Base-by-base conservation (phyloP, 2,888 invertebrate genomes). In the Julus scandinavius region DNA sequence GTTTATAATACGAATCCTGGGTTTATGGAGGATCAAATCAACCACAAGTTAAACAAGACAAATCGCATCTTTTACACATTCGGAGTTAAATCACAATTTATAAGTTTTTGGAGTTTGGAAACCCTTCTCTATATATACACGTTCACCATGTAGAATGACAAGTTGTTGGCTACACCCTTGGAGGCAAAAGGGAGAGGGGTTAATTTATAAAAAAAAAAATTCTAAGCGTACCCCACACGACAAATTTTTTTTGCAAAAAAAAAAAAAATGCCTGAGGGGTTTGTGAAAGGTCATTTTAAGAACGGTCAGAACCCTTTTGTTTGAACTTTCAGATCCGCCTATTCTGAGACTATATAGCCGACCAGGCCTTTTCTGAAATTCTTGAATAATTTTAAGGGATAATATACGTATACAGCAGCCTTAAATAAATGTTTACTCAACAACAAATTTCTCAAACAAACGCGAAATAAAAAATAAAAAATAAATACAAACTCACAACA, bases 241-340 rank as follows among this genome's bases (percentile, higher is more conserved):
- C 80, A 80, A 38, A 29, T 29, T 29, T 29, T 80, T 80, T 80
- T 54, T 13, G 38, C 11, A 80, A 80, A 11, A 11, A 11, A 80
- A 80, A 80, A 80, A 38, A 38, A 80, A 72, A 72, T 29, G 72
- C 20, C 15, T 15, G 3, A 15, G 80, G 38, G 80, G 80, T 9
- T 29, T 80, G 72, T 29, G n/a, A 80, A 38, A 80, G 80, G 80
- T 80, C 80, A 80, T 80, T 80, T 80, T 29, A 29, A 38, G 38
- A 80, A 38, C 80, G 80, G 80, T 80, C 80, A 80, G 80, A 80
- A 80, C 80, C 80, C 80, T 80, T 80, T 80, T 80, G 80, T 80
- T 80, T 80, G 80, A 80, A 80, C 80, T 80, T 80, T 80, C 80
- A 80, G 38, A 80, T 15, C 80, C 80, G 80, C 80, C 38, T 45